Conservation (phyloP, 2,888 invertebrate species). For the Spodoptera picta region DNA sequence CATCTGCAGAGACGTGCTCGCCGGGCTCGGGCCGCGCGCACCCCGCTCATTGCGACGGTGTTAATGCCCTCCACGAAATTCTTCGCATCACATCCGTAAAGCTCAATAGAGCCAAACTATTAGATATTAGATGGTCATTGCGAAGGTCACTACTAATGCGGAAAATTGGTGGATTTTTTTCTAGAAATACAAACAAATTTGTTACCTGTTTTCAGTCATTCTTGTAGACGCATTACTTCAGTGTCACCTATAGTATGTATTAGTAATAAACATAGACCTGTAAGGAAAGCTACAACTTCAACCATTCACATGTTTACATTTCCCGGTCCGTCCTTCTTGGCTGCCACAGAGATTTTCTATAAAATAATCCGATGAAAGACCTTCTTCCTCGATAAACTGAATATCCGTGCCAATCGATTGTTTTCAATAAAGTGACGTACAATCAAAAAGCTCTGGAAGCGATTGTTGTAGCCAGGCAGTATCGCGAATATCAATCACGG, state of each 20-base stretch:
- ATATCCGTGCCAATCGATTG: conserved; percentile 42
- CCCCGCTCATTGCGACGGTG: conserved; percentile 68
- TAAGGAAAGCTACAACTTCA: too few relatives aligned
- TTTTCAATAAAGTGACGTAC: conserved; percentile 34
- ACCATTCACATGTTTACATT: too few relatives aligned
- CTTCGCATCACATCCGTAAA: conserved; percentile 52
- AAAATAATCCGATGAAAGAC: conserved; percentile 13
- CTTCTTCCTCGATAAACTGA: conserved; percentile 6
- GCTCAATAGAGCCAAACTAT: conserved; percentile 41
- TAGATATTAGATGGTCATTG: conserved; percentile 32
- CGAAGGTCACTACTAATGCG: conserved; percentile 22
- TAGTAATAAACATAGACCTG: too few relatives aligned
- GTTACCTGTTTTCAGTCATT: too few relatives aligned
- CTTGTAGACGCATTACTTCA: too few relatives aligned
- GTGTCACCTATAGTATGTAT: too few relatives aligned
- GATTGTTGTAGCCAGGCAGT: conserved; percentile 45
- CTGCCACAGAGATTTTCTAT: too few relatives aligned
- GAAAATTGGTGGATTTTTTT: conserved; percentile 15
- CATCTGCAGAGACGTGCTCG: conserved; percentile 81
- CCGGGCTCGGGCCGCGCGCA: conserved; percentile 55
- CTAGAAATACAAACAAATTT: background rate
- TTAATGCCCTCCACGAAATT: conserved; percentile 67
- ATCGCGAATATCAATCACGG: conserved; percentile 63
- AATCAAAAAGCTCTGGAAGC: conserved; percentile 39
- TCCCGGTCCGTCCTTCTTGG: too few relatives aligned